Evolutionary conservation across 1,140 invertebrate genomes (phyloP).

Genomic region (Drosophila ananassae): DNA sequence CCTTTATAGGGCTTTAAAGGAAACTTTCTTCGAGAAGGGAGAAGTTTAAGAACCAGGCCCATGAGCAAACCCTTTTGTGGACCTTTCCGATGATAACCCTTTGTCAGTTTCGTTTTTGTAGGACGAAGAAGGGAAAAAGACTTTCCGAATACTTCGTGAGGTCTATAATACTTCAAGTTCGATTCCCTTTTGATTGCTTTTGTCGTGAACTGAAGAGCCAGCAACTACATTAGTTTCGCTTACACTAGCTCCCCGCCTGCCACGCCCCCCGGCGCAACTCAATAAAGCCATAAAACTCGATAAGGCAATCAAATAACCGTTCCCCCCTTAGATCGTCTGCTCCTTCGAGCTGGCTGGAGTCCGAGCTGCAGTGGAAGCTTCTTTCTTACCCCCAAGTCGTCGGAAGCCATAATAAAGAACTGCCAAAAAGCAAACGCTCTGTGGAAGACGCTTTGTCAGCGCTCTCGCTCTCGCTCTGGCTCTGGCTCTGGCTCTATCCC

Average conservation of each 20-base stretch:
- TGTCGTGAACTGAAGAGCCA: conserved; percentile 33
- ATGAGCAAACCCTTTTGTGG: conserved; percentile 21
- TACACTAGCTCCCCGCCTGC: conserved; percentile 37
- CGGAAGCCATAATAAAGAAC: conserved; percentile 75
- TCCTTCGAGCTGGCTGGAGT: not conserved
- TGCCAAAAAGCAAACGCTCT: conserved; percentile 68
- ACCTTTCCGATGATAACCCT: conserved; percentile 21
- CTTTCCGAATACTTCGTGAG: conserved; percentile 2
- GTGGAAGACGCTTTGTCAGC: conserved; percentile 64
- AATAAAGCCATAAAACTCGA: conserved; percentile 79
- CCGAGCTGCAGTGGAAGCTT: conserved; percentile 14
- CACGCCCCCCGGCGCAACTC: conserved; percentile 63
- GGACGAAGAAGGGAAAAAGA: not conserved
- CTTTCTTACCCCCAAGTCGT: conserved; percentile 8
- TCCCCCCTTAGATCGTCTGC: conserved; percentile 3
- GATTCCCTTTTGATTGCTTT: conserved; percentile 50
- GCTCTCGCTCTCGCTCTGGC: conserved; percentile 19
- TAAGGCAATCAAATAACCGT: conserved; percentile 70
- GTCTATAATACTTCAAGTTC: conserved; percentile 47
- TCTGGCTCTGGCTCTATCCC: not conserved
- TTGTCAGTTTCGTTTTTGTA: conserved; percentile 20
- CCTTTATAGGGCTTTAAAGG: not conserved
- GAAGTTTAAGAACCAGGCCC: conserved; percentile 13
- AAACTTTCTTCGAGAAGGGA: not conserved
- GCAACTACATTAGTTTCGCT: conserved; percentile 67